Evolutionary conservation across 2,113 vertebrate genomes (phyloP).

Genomic region (Phainopepla nitens): DNA sequence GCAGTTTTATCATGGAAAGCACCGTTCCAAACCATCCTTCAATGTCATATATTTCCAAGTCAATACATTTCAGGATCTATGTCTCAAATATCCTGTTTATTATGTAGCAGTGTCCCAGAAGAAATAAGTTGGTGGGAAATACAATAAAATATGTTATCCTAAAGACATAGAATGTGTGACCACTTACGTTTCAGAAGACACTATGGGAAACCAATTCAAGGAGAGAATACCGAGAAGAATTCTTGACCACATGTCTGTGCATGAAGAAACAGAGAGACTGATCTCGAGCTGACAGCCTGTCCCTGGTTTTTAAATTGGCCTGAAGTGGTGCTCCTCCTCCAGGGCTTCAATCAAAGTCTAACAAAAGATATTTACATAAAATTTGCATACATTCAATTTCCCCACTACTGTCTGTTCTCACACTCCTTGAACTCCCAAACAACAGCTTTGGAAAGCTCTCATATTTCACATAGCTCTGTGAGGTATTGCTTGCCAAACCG

Average conservation of each 20-base stretch:
- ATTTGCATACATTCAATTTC: constrained; percentile 24
- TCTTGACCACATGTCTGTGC: constrained; percentile 1
- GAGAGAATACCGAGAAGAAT: constrained; percentile 15
- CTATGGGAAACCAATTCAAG: neutral
- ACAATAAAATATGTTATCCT: neutral
- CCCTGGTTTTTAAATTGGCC: constrained; percentile 10
- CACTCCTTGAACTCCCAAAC: neutral
- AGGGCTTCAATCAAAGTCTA: fast-evolving
- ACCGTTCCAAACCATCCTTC: neutral
- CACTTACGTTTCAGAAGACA: constrained; percentile 49
- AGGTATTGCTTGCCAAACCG: neutral
- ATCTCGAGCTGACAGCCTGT: neutral
- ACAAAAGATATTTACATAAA: constrained; percentile 11
- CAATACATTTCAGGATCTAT: neutral
- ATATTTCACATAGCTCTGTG: neutral
- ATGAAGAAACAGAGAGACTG: neutral
- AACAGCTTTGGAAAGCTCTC: constrained; percentile 1
- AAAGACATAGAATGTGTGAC: neutral
- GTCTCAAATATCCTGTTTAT: neutral
- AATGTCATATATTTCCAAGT: neutral
- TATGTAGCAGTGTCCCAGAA: neutral
- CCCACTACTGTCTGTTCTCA: neutral
- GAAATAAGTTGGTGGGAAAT: neutral
- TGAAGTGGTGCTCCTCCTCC: constrained; percentile 27
- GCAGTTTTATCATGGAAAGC: neutral